Conservation (phyloP, 2,113 vertebrate genomes). For the Rhagologus leucostigma region DNA sequence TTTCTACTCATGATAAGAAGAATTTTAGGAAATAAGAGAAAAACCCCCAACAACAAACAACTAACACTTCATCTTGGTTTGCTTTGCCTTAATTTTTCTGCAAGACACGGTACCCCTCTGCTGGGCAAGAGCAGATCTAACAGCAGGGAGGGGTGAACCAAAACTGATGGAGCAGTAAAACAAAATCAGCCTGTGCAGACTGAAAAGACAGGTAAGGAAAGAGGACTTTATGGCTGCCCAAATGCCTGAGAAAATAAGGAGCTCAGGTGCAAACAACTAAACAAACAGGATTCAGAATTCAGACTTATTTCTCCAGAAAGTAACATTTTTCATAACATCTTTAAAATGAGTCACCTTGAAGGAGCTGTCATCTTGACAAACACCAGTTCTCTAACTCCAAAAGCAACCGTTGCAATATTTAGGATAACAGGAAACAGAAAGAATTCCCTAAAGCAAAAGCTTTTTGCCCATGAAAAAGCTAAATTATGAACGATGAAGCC, state of each 20-base stretch:
- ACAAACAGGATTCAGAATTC: not conserved
- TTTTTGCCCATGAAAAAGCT: not conserved
- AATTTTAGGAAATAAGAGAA: not conserved
- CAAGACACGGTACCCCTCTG: slow-evolving; percentile 1
- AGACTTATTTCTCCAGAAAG: not conserved
- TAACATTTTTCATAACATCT: not conserved
- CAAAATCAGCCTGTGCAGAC: not conserved
- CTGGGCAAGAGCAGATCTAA: not conserved
- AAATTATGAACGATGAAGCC: not conserved
- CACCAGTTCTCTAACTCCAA: not conserved
- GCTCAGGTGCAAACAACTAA: not conserved
- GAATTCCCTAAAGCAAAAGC: not conserved
- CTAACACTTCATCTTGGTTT: not conserved
- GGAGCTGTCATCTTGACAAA: not conserved
- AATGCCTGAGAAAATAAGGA: not conserved
- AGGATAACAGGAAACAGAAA: not conserved
- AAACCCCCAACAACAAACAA: not conserved
- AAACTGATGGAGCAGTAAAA: not conserved
- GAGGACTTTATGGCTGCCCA: not conserved
- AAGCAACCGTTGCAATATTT: not conserved
- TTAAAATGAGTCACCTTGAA: not conserved
- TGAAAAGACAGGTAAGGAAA: not conserved
- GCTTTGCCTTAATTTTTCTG: not conserved
- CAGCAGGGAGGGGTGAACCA: not conserved
- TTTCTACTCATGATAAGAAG: not conserved